Evolutionary conservation across 2,888 invertebrate species (phyloP).

Genomic region (Macroteleia sp.): DNA sequence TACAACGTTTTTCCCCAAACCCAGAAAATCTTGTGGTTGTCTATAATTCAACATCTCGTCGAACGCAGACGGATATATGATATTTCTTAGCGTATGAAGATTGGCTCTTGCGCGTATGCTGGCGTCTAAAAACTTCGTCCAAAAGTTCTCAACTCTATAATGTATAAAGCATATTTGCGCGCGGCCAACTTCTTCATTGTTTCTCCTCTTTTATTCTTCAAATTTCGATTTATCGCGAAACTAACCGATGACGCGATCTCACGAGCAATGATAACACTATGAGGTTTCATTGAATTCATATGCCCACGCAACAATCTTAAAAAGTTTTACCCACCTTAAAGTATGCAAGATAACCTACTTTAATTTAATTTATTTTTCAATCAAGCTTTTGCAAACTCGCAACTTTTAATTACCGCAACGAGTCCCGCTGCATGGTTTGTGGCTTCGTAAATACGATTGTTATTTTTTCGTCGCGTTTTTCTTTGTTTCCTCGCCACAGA

Average conservation of each 20-base stretch:
- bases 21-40: slow-evolving; percentile 33
- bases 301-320: slow-evolving; percentile 3
- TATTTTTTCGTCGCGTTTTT: slow-evolving; percentile 16
- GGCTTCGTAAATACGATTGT: slow-evolving; percentile 17
- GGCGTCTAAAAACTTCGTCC: no score
- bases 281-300: slow-evolving; percentile 27
- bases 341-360: slow-evolving; percentile 37
- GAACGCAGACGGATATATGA: slow-evolving; percentile 21
- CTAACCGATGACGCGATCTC: slow-evolving; percentile 14
- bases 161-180: slow-evolving; percentile 42
- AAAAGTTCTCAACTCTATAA: slow-evolving; percentile 53
- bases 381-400: slow-evolving; percentile 26
- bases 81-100: background rate
- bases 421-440: background rate
- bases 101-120: slow-evolving; percentile 20
- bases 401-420: slow-evolving; percentile 43
- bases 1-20: no score
- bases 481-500: background rate
- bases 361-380: slow-evolving; percentile 51
- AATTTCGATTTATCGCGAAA: slow-evolving; percentile 40
- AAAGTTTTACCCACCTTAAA: slow-evolving; percentile 18
- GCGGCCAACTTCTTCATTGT: slow-evolving; percentile 43
- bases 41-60: slow-evolving; percentile 54
- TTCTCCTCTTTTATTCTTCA: slow-evolving; percentile 19
- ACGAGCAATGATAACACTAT: slow-evolving; percentile 31